Base-by-base conservation (phyloP, 35 echinoderm and acorn worm species). In the Ophioderma brevispina region DNA sequence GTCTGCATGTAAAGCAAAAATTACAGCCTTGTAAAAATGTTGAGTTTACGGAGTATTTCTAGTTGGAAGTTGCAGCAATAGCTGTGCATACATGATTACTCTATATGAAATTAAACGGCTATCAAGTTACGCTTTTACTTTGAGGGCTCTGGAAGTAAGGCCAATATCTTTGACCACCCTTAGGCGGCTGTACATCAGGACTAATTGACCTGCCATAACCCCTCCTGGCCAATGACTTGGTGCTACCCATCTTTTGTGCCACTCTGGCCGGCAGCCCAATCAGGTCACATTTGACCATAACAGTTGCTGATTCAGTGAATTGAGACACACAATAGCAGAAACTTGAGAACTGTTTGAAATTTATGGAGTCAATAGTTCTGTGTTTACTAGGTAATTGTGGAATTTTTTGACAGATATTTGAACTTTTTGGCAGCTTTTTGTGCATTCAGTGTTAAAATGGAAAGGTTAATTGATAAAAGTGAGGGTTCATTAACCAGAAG, bases 131-230 rank as follows among this genome's bases (percentile, higher is more conserved):
- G 4, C 23, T 2, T 70, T 70, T 25, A 70, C 5, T 2, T 70
- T 70, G 59, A 30, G n/a, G 28, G n/a, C 28, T 46, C 8, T 52
- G 21, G 8, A 25, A 70, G 28, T 8, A 6, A 18, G 6, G 23
- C 59, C 59, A 70, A 70, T 70, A 70, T 70, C 59, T 70, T 70
- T 30, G 4, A 25, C 28, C 59, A 6, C 59, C 59, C 59, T 18
- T 18, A 70, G 59, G 59, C 59, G 23, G 10, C 59, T 46, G 59
- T 70, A 18, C 59, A 70, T 46, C 41, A 13, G 1, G 59, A 25
- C 59, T 70, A 70, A 70, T 70, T 70, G 59, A 70, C 59, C 59
- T 70, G n/a, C 59, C 1, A 70, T 70, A 70, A 70, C 59, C 59
- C 59, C 28, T 70, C n/a, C 59, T 70, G 59, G 59, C 15, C 59